A percentile compares a stretch with the other conserved stretches of the same genome.
Evolutionary conservation across 2,113 vertebrate species (phyloP).

Genomic region (Clarias batrachus): DNA sequence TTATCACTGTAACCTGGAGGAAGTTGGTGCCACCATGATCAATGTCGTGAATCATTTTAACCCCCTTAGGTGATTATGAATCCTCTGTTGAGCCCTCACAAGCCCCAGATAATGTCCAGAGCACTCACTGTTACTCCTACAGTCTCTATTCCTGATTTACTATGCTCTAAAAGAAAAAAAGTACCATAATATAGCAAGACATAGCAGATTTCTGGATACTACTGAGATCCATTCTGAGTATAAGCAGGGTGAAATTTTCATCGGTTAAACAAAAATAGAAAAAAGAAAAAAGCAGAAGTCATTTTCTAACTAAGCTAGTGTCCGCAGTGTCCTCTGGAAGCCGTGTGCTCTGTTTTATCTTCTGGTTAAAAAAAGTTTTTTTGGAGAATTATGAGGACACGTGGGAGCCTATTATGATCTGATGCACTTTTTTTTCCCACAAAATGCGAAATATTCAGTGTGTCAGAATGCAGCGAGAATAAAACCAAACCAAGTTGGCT

Average conservation of each 20-base stretch:
- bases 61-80: constrained; percentile 2
- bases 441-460: too few relatives aligned
- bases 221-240: background rate
- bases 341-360: background rate
- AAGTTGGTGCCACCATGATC: constrained; percentile 9
- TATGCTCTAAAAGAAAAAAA: background rate
- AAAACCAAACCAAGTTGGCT: background rate
- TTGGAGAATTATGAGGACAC: background rate
- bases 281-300: too few relatives aligned
- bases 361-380: too few relatives aligned
- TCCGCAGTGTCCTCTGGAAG: background rate
- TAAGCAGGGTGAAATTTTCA: background rate
- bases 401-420: background rate
- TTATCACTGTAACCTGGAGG: constrained; percentile 11
- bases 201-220: background rate
- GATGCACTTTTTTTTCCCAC: too few relatives aligned
- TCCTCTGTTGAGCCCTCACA: constrained; percentile 12
- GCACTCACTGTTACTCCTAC: constrained; percentile 3
- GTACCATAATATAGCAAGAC: background rate
- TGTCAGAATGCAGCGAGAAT: background rate
- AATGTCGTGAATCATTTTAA: constrained; percentile 4
- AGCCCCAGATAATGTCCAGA: background rate
- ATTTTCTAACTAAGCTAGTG: background rate
- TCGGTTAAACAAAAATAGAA: too few relatives aligned
- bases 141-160: background rate